A percentile compares a stretch with the other conserved stretches of the same genome.
Conservation (phyloP, 2,113 vertebrate species). For the Hystrix brachyura region DNA sequence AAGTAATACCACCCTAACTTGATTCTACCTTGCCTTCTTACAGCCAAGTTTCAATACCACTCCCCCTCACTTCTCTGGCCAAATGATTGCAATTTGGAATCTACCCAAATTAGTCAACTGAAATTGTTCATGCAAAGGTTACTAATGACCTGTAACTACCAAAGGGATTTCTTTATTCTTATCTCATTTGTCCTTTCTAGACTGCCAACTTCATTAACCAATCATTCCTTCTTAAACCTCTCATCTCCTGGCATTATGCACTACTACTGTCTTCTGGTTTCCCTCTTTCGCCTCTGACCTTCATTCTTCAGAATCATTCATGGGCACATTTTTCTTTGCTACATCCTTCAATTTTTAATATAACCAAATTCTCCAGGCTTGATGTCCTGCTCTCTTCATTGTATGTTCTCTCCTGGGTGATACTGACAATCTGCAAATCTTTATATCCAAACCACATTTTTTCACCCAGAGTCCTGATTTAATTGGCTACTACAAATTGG, state of each 20-base stretch:
- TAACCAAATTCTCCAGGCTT: conserved; percentile 20
- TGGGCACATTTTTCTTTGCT: not conserved
- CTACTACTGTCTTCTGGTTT: not conserved
- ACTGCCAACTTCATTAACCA: conserved; percentile 23
- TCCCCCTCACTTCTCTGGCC: not conserved
- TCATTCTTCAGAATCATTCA: not conserved
- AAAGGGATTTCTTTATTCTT: conserved; percentile 36
- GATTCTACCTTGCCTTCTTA: not conserved
- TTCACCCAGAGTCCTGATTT: not conserved
- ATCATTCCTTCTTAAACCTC: not conserved
- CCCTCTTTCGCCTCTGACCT: not conserved
- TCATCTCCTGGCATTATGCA: conserved; percentile 14
- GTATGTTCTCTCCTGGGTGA: not conserved
- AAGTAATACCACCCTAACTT: not conserved
- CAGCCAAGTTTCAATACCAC: not conserved
- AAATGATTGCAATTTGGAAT: conserved; percentile 47
- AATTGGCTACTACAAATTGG: not conserved
- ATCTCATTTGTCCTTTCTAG: conserved; percentile 34
- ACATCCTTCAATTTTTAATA: not conserved
- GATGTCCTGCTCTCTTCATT: not conserved
- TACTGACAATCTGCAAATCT: not conserved
- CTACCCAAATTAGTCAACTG: conserved; percentile 43
- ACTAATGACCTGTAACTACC: conserved; percentile 57
- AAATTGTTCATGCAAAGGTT: conserved; percentile 28
- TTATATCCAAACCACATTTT: not conserved